Evolutionary conservation across 2,888 invertebrate species (phyloP).

Genomic region (Ernsta delagoae): DNA sequence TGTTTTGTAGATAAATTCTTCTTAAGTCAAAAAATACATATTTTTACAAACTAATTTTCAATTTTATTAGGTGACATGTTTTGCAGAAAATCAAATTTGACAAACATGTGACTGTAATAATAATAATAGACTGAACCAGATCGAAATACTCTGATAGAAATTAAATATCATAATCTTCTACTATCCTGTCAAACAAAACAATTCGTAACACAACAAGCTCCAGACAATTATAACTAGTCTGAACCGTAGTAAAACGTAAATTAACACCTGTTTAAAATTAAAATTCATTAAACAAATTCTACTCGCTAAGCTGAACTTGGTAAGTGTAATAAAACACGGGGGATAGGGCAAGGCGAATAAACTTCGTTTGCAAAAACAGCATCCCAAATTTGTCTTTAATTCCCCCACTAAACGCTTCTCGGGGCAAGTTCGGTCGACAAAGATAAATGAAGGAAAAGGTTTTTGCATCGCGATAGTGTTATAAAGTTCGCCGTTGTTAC

Average conservation of each 20-base stretch:
- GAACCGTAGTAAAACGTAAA: constrained; percentile 7
- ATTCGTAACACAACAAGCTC: neutral
- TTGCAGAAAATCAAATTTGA: too few relatives aligned
- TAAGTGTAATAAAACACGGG: constrained; percentile 31
- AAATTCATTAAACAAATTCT: constrained; percentile 35
- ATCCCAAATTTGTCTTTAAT: constrained; percentile 61
- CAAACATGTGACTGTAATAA: too few relatives aligned
- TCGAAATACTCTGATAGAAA: too few relatives aligned
- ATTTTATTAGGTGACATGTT: too few relatives aligned
- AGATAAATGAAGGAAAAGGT: constrained; percentile 63
- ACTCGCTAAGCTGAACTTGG: constrained; percentile 11
- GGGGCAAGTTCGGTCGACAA: constrained; percentile 59
- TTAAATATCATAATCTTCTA: neutral
- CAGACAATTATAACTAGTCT: neutral
- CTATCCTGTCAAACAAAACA: neutral
- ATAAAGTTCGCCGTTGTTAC: constrained; percentile 17
- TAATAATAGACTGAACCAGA: too few relatives aligned
- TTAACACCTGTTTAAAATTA: constrained; percentile 18
- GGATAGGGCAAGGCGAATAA: constrained; percentile 22
- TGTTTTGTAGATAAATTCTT: too few relatives aligned
- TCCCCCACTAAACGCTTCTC: constrained; percentile 64
- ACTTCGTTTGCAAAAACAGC: constrained; percentile 36
- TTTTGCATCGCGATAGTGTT: constrained; percentile 45
- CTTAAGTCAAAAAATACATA: too few relatives aligned
- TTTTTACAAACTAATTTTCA: too few relatives aligned